Evolutionary conservation across 35 echinoderm and acorn worm genomes (phyloP).

Genomic region (Stichopus chloronotus): DNA sequence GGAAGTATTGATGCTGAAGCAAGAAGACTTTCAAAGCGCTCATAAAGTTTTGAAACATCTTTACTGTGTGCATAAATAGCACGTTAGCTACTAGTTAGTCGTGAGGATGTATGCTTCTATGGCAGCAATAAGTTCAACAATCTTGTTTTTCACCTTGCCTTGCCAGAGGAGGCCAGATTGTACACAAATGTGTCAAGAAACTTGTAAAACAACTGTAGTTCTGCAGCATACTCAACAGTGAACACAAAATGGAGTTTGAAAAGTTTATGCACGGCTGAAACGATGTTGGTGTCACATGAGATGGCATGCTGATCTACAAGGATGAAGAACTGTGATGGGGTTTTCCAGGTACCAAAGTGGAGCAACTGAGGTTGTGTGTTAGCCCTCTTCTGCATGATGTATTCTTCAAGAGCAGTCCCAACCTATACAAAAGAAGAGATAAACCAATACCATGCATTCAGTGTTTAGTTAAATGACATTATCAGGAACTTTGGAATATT

Average conservation of each 20-base stretch:
- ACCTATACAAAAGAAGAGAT: not conserved
- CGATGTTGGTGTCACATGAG: not conserved
- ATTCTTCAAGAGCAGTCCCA: not conserved
- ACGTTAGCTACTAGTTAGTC: too few relatives aligned
- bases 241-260: constrained; percentile 3
- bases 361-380: not conserved
- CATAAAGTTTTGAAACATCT: too few relatives aligned
- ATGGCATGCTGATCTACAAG: not conserved
- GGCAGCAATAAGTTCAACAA: not conserved
- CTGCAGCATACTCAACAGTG: not conserved
- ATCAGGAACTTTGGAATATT: too few relatives aligned
- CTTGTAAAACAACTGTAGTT: not conserved
- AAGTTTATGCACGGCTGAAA: not conserved
- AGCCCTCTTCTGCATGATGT: not conserved
- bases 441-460: too few relatives aligned
- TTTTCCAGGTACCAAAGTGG: not conserved
- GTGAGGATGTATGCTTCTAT: not conserved
- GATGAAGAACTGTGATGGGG: not conserved
- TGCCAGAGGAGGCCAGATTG: not conserved
- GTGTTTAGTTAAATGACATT: too few relatives aligned
- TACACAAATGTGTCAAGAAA: not conserved
- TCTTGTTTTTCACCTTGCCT: not conserved
- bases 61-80: too few relatives aligned
- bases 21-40: too few relatives aligned
- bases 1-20: too few relatives aligned